Evolutionary conservation across 2,797 vertebrate species (phyloP).

Genomic region (Phoxinus dragarum): DNA sequence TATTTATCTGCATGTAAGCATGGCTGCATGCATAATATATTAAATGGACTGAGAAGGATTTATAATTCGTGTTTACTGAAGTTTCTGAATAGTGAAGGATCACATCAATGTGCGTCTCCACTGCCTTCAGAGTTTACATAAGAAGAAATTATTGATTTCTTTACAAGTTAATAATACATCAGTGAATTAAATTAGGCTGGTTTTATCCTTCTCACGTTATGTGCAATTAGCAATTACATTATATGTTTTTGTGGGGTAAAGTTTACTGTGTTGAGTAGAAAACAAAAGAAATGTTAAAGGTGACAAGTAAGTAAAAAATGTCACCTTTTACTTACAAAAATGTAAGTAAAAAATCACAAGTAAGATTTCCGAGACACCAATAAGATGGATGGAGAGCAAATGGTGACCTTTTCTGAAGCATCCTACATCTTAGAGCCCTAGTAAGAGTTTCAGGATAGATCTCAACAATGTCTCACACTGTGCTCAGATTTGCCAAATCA

Average conservation of each 20-base stretch:
- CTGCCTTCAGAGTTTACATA: conserved; percentile 16
- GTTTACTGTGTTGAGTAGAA: conserved; percentile 1
- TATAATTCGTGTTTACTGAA: conserved; percentile 58
- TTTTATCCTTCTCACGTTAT: not conserved
- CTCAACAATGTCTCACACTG: not conserved
- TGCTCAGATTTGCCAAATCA: not conserved
- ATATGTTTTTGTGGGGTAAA: not conserved
- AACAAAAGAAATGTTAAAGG: conserved; percentile 8
- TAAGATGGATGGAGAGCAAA: not conserved
- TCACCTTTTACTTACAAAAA: too few relatives aligned
- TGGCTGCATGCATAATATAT: conserved; percentile 55
- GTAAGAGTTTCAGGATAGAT: not conserved
- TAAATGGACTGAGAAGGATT: conserved; percentile 57
- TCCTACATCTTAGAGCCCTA: not conserved
- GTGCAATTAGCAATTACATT: conserved; percentile 3
- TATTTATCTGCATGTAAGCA: conserved; percentile 53
- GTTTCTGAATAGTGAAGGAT: conserved; percentile 41
- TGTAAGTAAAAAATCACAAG: not conserved
- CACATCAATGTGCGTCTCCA: not conserved
- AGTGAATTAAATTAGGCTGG: conserved; percentile 16
- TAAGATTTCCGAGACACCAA: not conserved
- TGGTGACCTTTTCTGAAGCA: not conserved
- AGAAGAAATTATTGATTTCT: conserved; percentile 18
- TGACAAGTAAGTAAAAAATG: too few relatives aligned
- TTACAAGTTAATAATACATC: conserved; percentile 29